Evolutionary conservation across 2,797 vertebrate species (phyloP).

Genomic region (Lepus townsendii): DNA sequence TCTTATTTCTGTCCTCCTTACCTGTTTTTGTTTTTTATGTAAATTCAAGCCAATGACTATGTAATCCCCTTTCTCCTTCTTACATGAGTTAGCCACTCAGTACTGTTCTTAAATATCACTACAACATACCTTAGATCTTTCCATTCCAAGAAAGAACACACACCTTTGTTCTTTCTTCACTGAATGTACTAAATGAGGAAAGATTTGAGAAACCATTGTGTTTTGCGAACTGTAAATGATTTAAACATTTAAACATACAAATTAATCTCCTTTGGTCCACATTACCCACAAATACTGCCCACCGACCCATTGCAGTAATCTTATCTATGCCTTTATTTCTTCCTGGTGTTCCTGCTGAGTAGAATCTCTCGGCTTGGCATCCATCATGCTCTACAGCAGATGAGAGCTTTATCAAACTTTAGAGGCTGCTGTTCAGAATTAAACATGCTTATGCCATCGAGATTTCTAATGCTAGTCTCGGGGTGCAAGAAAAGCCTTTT

Average conservation of each 20-base stretch:
- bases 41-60: background rate
- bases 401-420: slow-evolving; percentile 56
- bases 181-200: background rate
- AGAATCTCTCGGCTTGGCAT: background rate
- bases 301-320: background rate
- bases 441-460: slow-evolving; percentile 58
- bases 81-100: background rate
- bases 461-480: slow-evolving; percentile 58
- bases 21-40: background rate
- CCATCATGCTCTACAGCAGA: background rate
- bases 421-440: slow-evolving; percentile 58
- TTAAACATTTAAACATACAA: background rate
- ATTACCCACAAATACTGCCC: background rate
- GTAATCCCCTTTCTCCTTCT: background rate
- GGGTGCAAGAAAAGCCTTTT: slow-evolving; percentile 6
- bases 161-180: background rate
- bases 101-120: background rate
- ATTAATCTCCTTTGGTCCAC: background rate
- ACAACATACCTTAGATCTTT: background rate
- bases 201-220: background rate
- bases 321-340: background rate
- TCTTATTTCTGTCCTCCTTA: background rate
- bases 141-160: background rate
- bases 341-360: background rate
- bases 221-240: background rate